Conservation (phyloP, 2,797 vertebrate species). For the Dallia pectoralis region DNA sequence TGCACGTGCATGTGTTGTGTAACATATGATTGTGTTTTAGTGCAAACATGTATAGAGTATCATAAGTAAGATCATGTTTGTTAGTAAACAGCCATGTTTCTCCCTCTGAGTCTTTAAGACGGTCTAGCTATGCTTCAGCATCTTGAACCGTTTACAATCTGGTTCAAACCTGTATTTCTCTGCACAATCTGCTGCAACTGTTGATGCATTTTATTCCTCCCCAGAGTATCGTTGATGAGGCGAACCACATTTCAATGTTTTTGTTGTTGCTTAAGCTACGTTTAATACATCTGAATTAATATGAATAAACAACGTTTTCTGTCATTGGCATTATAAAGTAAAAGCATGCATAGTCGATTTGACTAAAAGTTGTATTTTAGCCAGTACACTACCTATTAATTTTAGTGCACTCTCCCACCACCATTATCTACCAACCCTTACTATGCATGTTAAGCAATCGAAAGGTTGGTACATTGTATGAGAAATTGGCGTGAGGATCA, state of each 20-base stretch:
- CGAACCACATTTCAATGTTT: not conserved
- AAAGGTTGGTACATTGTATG: not conserved
- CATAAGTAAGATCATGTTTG: not conserved
- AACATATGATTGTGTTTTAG: not conserved
- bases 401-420: not conserved
- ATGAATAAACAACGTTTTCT: not conserved
- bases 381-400: not conserved
- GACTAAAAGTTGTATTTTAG: not conserved
- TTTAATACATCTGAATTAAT: not conserved
- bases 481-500: no score
- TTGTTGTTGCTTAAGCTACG: not conserved
- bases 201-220: conserved; percentile 39
- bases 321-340: not conserved
- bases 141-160: conserved; percentile 54
- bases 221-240: conserved; percentile 17
- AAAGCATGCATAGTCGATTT: not conserved
- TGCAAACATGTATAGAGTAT: not conserved
- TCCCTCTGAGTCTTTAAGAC: conserved; percentile 2
- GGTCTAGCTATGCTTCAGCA: conserved; percentile 36
- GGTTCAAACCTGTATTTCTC: conserved; percentile 67
- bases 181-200: conserved; percentile 52
- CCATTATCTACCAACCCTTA: not conserved
- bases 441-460: not conserved
- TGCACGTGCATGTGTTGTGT: not conserved
- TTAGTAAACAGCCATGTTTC: not conserved